Conservation (phyloP, 2,888 invertebrate genomes). For the Caenorhabditis sp. region DNA sequence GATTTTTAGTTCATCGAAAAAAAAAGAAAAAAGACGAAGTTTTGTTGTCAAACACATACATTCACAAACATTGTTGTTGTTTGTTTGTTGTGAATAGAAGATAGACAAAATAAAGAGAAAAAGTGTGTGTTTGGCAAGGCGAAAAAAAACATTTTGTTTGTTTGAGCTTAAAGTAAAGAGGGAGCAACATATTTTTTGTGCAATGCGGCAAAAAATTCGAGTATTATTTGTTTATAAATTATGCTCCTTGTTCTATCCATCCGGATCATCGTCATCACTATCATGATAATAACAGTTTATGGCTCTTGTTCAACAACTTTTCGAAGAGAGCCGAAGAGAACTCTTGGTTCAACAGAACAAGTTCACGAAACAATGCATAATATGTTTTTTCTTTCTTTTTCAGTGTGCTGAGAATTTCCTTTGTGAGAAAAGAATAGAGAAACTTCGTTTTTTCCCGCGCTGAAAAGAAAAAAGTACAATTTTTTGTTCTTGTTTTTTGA, state of each 20-base stretch:
- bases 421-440: neutral
- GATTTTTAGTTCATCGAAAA: neutral
- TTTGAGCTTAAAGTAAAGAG: neutral
- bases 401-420: neutral
- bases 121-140: neutral
- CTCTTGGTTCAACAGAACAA: neutral
- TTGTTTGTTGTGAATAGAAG: slow-evolving; percentile 1
- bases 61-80: neutral
- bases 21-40: neutral
- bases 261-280: no score
- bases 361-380: neutral
- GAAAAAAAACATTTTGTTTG: neutral
- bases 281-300: no score
- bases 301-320: no score
- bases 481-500: neutral
- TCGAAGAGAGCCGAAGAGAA: no score
- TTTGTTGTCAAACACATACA: neutral
- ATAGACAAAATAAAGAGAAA: neutral
- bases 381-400: neutral
- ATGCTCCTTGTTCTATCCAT: neutral
- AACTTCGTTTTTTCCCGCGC: neutral
- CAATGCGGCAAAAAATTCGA: neutral
- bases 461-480: neutral
- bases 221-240: neutral
- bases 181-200: neutral